Conservation (phyloP, 1,140 invertebrate genomes). For the Latrodectus geometricus region DNA sequence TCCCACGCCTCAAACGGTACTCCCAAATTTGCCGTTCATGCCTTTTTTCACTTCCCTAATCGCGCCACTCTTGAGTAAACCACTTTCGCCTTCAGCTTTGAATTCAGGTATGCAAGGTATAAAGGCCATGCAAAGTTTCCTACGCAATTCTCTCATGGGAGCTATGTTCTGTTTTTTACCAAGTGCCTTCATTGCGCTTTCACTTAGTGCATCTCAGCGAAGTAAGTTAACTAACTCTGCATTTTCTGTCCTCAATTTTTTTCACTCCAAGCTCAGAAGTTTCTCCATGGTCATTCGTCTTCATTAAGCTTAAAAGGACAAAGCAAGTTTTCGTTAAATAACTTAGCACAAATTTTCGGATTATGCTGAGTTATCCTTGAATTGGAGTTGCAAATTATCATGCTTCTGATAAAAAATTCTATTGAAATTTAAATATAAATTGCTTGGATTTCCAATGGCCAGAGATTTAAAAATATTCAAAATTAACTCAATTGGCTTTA, state of each 20-base stretch:
- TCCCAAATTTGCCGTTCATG: conserved; percentile 58
- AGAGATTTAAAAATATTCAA: no score
- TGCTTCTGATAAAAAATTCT: not conserved
- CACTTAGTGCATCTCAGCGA: conserved; percentile 47
- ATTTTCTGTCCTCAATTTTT: not conserved
- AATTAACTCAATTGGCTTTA: no score
- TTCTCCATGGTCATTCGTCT: not conserved
- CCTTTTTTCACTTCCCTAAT: conserved; percentile 50
- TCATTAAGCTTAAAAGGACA: not conserved
- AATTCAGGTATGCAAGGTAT: conserved; percentile 61
- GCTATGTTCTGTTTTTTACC: conserved; percentile 58
- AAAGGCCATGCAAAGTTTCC: conserved; percentile 59
- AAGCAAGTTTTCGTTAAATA: not conserved
- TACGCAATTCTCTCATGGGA: conserved; percentile 57
- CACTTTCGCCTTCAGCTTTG: conserved; percentile 37
- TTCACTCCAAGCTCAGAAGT: conserved; percentile 10
- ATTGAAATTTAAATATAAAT: no score
- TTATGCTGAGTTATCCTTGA: not conserved
- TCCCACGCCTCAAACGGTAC: conserved; percentile 29
- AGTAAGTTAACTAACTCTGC: conserved; percentile 43
- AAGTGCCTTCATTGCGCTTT: conserved; percentile 57
- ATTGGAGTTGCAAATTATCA: not conserved
- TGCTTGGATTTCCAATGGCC: no score
- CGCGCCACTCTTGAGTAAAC: conserved; percentile 43
- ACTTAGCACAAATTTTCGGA: not conserved